Base-by-base conservation (phyloP, 1,140 invertebrate genomes). In the Dreissena polymorpha region DNA sequence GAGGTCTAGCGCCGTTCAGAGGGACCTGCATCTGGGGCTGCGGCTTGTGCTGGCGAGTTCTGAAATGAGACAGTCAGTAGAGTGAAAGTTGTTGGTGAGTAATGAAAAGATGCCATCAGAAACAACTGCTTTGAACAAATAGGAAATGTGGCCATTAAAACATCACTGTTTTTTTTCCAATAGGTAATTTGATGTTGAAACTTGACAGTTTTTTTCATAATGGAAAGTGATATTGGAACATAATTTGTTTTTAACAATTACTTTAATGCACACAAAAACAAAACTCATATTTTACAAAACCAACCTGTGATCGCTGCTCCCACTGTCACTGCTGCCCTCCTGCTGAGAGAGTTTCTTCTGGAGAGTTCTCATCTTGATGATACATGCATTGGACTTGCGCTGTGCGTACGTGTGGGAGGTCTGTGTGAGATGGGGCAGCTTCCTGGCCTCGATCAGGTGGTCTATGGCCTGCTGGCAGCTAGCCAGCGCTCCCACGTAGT, bases 351-450 rank as follows among this genome's bases (percentile, higher is more conserved):
- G 65, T 39, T 85, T 80, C 63, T 89, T 89, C 74, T 98, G 97
- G 14, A 99, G 94, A 91, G 96, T 97, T 63, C 97, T 94, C 0
- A 96, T 96, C 83, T 97, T 94, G 96, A 98, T 97, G 0, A 98
- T 95, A 91, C 97, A 98, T 25, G 97, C 97, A 88, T 98, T 98
- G 91, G 98, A 97, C 89, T 98, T 98, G 96, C 98, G 97, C 89
- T 96, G 94, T 8, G 97, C 97, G 87, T 96, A 96, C 10, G 96
- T 96, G 88, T 97, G 95, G 0, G 96, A 97, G 89, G 98, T 96
- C 0, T 96, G 96, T 92, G 97, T 97, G 89, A 97, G 97, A 85
- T 98, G 98, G 0, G 97, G 97, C 0, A 97, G 96, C 88, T 98
- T 97, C 97, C 98, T 98, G 0, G 97, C 97, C 1, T 0, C 97